These are phyloP conservation scores for Lophochroa leadbeateri DNA, from an alignment of 2,113 vertebrate species.

Conservation along the genomic window DNA sequence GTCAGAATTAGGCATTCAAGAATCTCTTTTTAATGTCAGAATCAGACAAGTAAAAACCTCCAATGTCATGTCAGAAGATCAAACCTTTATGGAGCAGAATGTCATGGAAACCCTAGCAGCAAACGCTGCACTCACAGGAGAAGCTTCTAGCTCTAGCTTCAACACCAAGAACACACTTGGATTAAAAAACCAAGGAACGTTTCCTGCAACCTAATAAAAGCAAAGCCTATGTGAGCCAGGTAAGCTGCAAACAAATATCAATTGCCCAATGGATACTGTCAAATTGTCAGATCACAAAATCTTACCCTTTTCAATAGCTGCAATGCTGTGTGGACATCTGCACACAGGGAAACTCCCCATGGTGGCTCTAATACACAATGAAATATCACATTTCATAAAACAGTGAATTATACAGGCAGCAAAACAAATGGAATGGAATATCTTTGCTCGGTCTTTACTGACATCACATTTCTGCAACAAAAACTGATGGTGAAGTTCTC, in stretches of 20 bases:
- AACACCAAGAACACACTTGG: background rate
- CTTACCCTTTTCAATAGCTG: background rate
- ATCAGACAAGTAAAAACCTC: conserved; percentile 28
- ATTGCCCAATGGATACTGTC: background rate
- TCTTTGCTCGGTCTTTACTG: background rate
- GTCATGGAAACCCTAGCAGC: background rate
- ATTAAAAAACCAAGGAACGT: background rate
- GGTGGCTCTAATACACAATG: background rate
- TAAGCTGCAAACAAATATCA: background rate
- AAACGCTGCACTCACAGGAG: background rate
- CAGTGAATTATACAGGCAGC: background rate
- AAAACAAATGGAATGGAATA: background rate
- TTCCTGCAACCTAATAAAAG: background rate
- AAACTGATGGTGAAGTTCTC: background rate
- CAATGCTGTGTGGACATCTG: background rate
- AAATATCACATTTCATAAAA: background rate
- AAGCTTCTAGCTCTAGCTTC: background rate
- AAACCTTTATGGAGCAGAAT: conserved; percentile 14
- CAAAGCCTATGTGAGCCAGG: background rate
- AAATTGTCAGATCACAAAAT: background rate
- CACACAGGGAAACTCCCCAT: background rate
- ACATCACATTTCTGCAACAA: background rate
- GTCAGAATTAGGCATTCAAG: background rate
- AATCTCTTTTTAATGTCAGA: conserved; percentile 16
- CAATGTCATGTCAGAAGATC: conserved; percentile 7